phyloP scores from a whole-genome alignment of 53 echinoderm and acorn worm species.

The Paracentrotus lividus region DNA sequence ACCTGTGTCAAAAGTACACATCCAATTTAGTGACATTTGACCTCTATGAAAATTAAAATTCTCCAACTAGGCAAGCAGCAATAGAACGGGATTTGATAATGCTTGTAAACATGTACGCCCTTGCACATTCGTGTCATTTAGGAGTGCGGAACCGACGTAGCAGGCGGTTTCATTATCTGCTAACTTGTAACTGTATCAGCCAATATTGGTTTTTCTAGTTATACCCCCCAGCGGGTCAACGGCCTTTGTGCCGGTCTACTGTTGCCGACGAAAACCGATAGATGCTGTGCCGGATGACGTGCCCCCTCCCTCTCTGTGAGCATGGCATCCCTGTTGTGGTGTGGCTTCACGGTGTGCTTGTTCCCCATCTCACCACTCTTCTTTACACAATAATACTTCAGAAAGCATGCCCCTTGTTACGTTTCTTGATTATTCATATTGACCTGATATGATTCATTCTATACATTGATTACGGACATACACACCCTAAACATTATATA shows the following conservation, averaged over 20 bases:
- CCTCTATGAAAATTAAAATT: neutral
- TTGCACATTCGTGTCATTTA: neutral
- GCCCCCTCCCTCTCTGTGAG: neutral
- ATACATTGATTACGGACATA: too few relatives aligned
- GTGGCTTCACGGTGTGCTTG: neutral
- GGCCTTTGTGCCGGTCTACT: slow-evolving; percentile 29
- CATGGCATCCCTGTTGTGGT: neutral
- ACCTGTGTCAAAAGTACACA: slow-evolving; percentile 7
- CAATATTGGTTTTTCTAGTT: slow-evolving; percentile 67
- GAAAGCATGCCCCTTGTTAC: neutral
- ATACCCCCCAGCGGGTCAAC: slow-evolving; percentile 47
- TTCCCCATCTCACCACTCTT: neutral
- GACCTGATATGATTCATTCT: too few relatives aligned
- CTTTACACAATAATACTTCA: neutral
- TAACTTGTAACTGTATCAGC: slow-evolving; percentile 63
- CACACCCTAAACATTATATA: too few relatives aligned
- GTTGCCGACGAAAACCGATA: neutral
- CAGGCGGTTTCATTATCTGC: slow-evolving; percentile 50
- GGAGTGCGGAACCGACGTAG: slow-evolving; percentile 37
- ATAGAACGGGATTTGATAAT: neutral
- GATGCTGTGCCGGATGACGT: neutral
- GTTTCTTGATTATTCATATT: too few relatives aligned
- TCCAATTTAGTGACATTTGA: neutral
- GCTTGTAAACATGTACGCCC: neutral
- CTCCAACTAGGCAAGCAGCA: neutral